Conservation (phyloP, 92 coral and sea anemone species). For the Ricordea florida region DNA sequence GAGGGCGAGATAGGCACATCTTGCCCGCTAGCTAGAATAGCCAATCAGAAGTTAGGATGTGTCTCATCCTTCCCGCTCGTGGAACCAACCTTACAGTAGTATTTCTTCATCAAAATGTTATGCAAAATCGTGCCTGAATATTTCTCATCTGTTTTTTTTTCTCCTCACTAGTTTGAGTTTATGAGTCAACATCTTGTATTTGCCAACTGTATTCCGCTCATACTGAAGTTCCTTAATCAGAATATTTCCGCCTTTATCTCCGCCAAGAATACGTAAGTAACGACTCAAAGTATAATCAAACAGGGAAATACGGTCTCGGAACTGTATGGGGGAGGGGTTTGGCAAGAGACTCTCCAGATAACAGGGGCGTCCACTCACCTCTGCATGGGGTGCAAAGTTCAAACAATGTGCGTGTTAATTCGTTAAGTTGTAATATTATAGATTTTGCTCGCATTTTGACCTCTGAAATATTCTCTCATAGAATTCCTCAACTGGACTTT, state of each 20-base stretch:
- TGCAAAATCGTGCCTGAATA: background rate
- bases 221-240: constrained; percentile 93
- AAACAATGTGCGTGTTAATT: too few species aligned
- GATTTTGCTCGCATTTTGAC: too few species aligned
- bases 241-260: constrained; percentile 91
- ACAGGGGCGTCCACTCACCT: too few species aligned
- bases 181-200: constrained; percentile 96
- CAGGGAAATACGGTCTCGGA: too few species aligned
- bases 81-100: background rate
- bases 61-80: background rate
- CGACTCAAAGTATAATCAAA: too few species aligned
- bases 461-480: background rate
- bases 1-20: too few species aligned
- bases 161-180: constrained; percentile 80
- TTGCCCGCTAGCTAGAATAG: too few species aligned
- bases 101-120: background rate
- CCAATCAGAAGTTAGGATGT: too few species aligned
- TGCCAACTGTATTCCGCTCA: constrained; percentile 97
- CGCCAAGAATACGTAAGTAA: constrained; percentile 96
- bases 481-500: constrained; percentile 95
- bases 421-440: too few species aligned
- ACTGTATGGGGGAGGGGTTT: too few species aligned
- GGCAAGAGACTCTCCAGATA: too few species aligned
- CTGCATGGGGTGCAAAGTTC: too few species aligned
- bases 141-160: background rate